Percentiles rank a stretch among this genome's conserved stretches.
phyloP scores from a whole-genome alignment of 2,888 invertebrate species.

The Rugalucina vietnamica region DNA sequence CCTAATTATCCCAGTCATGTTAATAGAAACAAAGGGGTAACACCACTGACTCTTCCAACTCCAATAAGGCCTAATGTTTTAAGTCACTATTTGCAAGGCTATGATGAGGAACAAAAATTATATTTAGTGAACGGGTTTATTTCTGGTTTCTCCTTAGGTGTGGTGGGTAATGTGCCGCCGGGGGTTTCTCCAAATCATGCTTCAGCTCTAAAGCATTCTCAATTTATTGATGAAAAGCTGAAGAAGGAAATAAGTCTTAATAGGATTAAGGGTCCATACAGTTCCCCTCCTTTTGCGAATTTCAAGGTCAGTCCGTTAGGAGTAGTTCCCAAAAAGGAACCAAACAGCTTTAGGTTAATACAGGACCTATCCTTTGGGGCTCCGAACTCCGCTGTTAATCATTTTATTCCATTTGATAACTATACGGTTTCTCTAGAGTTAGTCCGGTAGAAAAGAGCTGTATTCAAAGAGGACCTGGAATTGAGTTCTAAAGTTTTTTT shows the following conservation, averaged over 20 bases:
- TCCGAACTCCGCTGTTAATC: slow-evolving; percentile 37
- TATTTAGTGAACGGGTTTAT: slow-evolving; percentile 29
- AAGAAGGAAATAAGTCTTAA: slow-evolving; percentile 10
- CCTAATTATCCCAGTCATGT: not conserved
- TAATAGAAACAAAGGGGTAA: too few relatives aligned
- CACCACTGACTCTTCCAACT: not conserved
- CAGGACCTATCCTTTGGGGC: slow-evolving; percentile 48
- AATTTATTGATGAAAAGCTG: slow-evolving; percentile 27
- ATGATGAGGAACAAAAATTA: not conserved
- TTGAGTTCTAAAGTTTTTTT: too few relatives aligned
- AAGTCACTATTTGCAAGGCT: not conserved
- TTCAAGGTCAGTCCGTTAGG: slow-evolving; percentile 44
- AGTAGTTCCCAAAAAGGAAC: slow-evolving; percentile 36
- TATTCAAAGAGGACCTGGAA: too few relatives aligned
- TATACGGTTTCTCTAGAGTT: slow-evolving; percentile 35
- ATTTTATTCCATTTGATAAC: slow-evolving; percentile 32
- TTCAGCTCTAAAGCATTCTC: slow-evolving; percentile 12
- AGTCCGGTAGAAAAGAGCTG: too few relatives aligned
- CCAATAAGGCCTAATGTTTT: slow-evolving; percentile 18
- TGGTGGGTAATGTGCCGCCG: not conserved
- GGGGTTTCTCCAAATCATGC: slow-evolving; percentile 17
- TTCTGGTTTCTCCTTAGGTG: slow-evolving; percentile 36
- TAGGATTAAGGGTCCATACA: slow-evolving; percentile 32
- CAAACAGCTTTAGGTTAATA: slow-evolving; percentile 33
- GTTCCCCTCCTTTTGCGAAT: slow-evolving; percentile 20